These are phyloP conservation scores for Notechis scutatus DNA, from an alignment of 2,113 vertebrate genomes.

Conservation along the genomic window DNA sequence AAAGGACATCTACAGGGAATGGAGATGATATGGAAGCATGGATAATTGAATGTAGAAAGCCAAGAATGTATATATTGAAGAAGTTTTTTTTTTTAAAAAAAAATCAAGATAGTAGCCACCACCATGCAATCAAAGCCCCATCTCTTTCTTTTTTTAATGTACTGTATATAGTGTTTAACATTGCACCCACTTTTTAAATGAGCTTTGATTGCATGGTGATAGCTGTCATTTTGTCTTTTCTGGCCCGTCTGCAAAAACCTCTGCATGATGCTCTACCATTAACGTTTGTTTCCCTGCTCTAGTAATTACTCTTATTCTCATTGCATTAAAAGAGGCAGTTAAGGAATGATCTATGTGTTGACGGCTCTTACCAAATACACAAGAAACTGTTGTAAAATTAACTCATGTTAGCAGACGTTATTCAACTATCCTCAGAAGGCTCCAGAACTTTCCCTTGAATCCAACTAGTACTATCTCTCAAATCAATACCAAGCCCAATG, in stretches of 20 bases:
- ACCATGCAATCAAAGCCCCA: neutral
- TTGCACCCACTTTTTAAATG: neutral
- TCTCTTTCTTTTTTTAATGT: neutral
- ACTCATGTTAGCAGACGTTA: neutral
- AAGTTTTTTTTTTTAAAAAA: neutral
- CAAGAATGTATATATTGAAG: neutral
- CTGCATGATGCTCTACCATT: neutral
- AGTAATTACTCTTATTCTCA: neutral
- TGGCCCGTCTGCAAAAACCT: neutral
- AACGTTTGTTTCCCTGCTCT: neutral
- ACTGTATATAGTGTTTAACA: neutral
- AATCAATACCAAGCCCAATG: neutral
- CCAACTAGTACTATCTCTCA: neutral
- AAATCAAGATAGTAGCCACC: neutral
- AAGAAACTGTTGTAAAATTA: neutral
- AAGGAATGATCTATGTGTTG: neutral
- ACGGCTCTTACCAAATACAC: neutral
- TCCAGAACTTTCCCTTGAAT: neutral
- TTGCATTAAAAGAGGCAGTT: neutral
- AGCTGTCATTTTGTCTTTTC: neutral
- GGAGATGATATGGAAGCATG: neutral
- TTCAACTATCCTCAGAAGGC: neutral
- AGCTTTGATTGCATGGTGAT: neutral
- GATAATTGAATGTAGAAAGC: neutral
- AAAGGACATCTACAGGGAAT: neutral